These are phyloP conservation scores for Leistus spinibarbis DNA, from an alignment of 2,888 invertebrate genomes.

Conservation along the genomic window DNA sequence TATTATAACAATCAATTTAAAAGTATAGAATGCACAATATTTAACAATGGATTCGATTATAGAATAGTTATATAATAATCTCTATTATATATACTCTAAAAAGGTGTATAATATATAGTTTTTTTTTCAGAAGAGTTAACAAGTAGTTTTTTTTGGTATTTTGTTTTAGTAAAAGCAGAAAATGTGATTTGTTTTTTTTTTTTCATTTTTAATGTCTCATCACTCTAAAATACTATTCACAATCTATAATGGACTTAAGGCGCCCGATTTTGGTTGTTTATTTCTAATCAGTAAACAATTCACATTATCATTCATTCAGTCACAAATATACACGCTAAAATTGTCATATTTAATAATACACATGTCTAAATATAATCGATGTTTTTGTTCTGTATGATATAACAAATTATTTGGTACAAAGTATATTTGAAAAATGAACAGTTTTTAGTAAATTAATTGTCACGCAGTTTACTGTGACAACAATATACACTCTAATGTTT, in stretches of 20 bases:
- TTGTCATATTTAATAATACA: slow-evolving; percentile 27
- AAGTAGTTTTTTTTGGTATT: slow-evolving; percentile 28
- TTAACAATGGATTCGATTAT: slow-evolving; percentile 40
- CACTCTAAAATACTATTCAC: slow-evolving; percentile 42
- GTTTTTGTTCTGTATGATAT: slow-evolving; percentile 14
- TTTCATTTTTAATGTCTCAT: slow-evolving; percentile 27
- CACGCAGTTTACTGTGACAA: slow-evolving; percentile 36
- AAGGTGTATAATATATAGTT: slow-evolving; percentile 39
- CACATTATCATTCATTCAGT: slow-evolving; percentile 11
- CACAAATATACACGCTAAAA: slow-evolving; percentile 16
- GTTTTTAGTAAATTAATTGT: not conserved
- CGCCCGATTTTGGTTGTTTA: slow-evolving; percentile 34
- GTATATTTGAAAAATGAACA: not conserved
- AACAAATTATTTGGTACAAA: not conserved
- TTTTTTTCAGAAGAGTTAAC: slow-evolving; percentile 36
- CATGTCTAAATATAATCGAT: slow-evolving; percentile 36
- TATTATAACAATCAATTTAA: slow-evolving; percentile 35
- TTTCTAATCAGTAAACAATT: slow-evolving; percentile 38
- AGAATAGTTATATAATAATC: slow-evolving; percentile 39
- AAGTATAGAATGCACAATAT: slow-evolving; percentile 40
- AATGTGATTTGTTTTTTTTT: slow-evolving; percentile 35
- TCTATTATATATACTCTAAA: slow-evolving; percentile 34
- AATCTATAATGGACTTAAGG: slow-evolving; percentile 42
- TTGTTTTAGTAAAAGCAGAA: slow-evolving; percentile 35
- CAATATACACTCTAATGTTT: slow-evolving; percentile 40